Evolutionary conservation across 2,113 vertebrate genomes (phyloP).

Genomic region (Turnix velox): DNA sequence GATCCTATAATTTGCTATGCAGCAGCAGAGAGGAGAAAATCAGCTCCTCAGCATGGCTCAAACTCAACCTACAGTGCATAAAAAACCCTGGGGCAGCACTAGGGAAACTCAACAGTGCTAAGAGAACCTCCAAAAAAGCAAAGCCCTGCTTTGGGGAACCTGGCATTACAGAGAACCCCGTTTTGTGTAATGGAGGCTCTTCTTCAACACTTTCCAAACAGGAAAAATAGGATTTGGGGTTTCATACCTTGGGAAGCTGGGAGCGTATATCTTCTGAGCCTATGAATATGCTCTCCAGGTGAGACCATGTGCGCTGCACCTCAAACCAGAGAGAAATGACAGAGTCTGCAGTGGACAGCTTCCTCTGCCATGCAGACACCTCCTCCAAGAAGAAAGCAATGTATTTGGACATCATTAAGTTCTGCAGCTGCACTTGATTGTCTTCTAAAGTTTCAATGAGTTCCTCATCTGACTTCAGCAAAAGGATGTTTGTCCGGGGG

Average conservation of each 20-base stretch:
- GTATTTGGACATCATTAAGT: constrained; percentile 87
- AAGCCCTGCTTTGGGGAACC: neutral
- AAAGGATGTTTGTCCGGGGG: constrained; percentile 70
- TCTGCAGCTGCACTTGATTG: constrained; percentile 96
- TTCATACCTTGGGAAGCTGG: constrained; percentile 88
- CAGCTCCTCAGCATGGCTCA: neutral
- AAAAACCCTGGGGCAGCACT: neutral
- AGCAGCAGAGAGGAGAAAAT: neutral
- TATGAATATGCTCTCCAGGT: constrained; percentile 95
- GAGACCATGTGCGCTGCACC: constrained; percentile 89
- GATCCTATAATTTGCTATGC: neutral
- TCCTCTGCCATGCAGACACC: constrained; percentile 88
- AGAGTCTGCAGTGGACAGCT: constrained; percentile 79
- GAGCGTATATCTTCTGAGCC: constrained; percentile 91
- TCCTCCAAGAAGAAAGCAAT: constrained; percentile 90
- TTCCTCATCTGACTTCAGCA: constrained; percentile 83
- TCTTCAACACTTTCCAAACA: neutral
- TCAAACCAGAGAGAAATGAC: constrained; percentile 92
- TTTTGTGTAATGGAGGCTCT: neutral
- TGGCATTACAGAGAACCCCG: too few species aligned
- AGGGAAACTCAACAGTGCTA: neutral
- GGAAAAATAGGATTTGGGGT: neutral
- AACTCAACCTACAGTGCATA: neutral
- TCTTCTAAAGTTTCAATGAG: constrained; percentile 92
- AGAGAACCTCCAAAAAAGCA: neutral